Conservation (phyloP, 2,113 vertebrate genomes). For the Rhea pennata region DNA sequence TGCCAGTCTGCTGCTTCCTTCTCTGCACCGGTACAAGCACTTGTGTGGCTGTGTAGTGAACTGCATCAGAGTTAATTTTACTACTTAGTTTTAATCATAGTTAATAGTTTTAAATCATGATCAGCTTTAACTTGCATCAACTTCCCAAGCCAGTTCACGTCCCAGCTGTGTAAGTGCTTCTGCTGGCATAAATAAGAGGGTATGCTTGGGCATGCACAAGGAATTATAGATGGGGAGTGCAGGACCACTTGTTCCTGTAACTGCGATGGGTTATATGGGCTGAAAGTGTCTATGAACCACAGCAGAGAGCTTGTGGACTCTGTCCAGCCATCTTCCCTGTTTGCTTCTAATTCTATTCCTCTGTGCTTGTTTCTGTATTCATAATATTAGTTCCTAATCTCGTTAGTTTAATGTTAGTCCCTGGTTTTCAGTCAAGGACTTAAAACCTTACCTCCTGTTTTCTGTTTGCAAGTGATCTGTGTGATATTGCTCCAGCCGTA, state of each 20-base stretch:
- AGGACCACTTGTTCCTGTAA: neutral
- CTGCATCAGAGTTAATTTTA: neutral
- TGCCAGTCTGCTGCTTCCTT: neutral
- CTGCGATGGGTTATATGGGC: neutral
- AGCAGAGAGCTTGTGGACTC: neutral
- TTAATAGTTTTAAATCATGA: slow-evolving; percentile 12
- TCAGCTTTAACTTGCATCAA: neutral
- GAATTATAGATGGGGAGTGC: neutral
- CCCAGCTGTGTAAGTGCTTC: neutral
- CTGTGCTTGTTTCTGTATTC: neutral
- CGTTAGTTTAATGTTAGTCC: neutral
- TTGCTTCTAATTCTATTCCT: neutral
- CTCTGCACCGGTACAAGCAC: neutral
- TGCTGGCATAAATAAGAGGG: neutral
- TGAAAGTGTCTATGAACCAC: neutral
- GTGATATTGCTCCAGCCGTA: neutral
- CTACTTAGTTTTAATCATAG: neutral
- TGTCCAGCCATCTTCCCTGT: neutral
- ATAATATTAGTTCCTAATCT: neutral
- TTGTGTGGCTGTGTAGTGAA: neutral
- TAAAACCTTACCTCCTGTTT: neutral
- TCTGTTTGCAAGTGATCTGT: neutral
- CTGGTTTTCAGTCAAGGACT: neutral
- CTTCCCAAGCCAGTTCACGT: neutral
- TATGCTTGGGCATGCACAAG: neutral